phyloP scores from a whole-genome alignment of 1,140 invertebrate genomes.

The Lucilia sericata region DNA sequence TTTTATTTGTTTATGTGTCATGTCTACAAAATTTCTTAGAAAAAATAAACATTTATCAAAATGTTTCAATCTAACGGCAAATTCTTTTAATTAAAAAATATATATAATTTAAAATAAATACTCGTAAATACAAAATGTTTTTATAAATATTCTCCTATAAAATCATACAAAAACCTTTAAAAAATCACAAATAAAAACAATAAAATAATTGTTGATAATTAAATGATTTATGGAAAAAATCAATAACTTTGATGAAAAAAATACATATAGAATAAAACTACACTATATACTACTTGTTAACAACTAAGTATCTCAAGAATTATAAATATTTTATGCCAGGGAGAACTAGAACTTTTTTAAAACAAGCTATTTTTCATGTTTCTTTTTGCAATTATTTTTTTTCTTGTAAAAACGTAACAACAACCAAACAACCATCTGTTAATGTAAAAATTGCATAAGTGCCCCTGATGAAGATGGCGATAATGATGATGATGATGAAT shows the following conservation, averaged over 20 bases:
- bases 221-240: background rate
- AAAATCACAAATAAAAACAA: conserved; percentile 9
- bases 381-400: too few species aligned
- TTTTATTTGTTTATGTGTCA: background rate
- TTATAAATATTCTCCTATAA: background rate
- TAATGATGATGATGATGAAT: background rate
- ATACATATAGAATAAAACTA: background rate
- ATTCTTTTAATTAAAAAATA: background rate
- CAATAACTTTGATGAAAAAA: conserved; percentile 2
- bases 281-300: background rate
- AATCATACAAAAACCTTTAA: background rate
- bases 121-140: background rate
- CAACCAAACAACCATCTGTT: background rate
- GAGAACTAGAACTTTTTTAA: too few species aligned
- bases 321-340: background rate
- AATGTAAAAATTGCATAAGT: conserved; percentile 8
- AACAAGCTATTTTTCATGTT: too few species aligned
- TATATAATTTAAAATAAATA: background rate
- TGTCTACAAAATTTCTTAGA: background rate
- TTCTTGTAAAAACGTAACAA: too few species aligned
- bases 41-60: background rate
- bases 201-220: conserved; percentile 19
- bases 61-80: background rate
- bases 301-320: background rate
- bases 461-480: background rate